Evolutionary conservation across 2,888 invertebrate genomes (phyloP).

Genomic region (Linnaemya tessellans): DNA sequence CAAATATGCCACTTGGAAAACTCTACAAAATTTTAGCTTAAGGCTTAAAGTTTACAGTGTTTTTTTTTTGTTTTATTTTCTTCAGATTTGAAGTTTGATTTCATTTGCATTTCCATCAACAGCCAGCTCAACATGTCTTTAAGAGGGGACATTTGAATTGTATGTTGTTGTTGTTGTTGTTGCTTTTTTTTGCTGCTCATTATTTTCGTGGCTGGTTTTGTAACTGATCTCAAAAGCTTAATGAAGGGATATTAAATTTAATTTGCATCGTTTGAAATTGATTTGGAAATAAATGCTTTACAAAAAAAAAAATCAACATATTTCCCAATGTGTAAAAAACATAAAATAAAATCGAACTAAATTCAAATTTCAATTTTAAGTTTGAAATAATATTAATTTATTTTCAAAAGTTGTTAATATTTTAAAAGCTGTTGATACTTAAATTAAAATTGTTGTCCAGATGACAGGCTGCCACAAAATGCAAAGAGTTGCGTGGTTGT

Average conservation of each 20-base stretch:
- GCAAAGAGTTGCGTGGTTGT: too few relatives aligned
- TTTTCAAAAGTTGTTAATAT: too few relatives aligned
- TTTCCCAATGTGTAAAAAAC: conserved; percentile 8
- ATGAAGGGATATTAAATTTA: conserved; percentile 72
- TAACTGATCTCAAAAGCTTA: conserved; percentile 56
- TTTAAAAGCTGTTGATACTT: too few relatives aligned
- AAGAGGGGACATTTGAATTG: conserved; percentile 34
- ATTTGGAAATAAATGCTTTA: conserved; percentile 32
- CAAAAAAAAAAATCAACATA: conserved; percentile 7
- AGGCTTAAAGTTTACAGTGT: conserved; percentile 37
- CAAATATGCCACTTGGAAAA: conserved; percentile 28
- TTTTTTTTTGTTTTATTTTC: neutral
- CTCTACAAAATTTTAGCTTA: conserved; percentile 60
- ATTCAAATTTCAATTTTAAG: neutral
- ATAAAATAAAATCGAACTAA: neutral
- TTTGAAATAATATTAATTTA: neutral
- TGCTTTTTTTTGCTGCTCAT: conserved; percentile 49
- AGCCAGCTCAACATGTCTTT: conserved; percentile 53
- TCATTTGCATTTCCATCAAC: conserved; percentile 70
- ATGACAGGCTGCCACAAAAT: too few relatives aligned
- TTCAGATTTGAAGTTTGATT: conserved; percentile 67
- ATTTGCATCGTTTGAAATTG: conserved; percentile 66
- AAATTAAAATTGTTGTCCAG: too few relatives aligned
- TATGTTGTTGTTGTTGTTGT: neutral
- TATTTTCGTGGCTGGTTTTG: conserved; percentile 63